Evolutionary conservation across 2,113 vertebrate species (phyloP).

Genomic region (Anseranas semipalmata): DNA sequence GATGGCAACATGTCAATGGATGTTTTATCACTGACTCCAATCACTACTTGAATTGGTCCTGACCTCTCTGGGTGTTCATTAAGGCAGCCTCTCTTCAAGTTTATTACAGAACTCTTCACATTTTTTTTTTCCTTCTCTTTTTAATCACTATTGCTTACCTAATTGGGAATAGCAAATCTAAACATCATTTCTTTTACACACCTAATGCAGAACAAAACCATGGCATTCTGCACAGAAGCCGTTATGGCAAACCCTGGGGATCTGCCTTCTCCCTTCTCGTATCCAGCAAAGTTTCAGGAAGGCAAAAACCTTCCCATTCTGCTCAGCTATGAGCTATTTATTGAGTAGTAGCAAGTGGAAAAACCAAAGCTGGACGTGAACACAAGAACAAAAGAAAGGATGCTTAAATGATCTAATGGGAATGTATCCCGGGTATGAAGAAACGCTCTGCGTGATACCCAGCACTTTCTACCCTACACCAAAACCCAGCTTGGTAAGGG

Average conservation of each 20-base stretch:
- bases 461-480: neutral
- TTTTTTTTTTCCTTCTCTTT: neutral
- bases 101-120: neutral
- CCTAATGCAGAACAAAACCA: neutral
- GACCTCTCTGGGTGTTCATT: neutral
- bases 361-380: neutral
- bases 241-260: neutral
- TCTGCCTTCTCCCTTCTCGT: neutral
- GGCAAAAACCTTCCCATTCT: neutral
- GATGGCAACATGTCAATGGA: neutral
- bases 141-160: neutral
- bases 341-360: neutral
- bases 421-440: neutral
- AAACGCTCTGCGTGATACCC: neutral
- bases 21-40: neutral
- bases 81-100: neutral
- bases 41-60: neutral
- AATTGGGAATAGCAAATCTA: neutral
- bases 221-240: neutral
- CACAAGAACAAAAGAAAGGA: too few relatives aligned
- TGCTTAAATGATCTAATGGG: neutral
- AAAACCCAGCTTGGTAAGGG: fast-evolving
- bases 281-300: neutral
- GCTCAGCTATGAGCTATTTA: neutral
- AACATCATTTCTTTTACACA: neutral